Conservation (phyloP, 2,797 vertebrate species). For the Gallinago stenura region DNA sequence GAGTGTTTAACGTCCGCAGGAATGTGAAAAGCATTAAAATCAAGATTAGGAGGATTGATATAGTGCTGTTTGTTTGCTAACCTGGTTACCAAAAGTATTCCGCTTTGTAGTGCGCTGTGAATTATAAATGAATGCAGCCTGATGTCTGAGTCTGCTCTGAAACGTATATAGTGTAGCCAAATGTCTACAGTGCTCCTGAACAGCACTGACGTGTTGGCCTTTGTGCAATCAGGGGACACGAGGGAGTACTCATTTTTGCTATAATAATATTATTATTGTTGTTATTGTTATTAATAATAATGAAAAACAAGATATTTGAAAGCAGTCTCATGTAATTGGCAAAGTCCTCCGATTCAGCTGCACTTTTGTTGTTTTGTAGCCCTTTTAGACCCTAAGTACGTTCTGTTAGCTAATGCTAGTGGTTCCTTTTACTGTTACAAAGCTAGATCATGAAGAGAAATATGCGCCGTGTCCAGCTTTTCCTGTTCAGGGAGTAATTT, state of each 20-base stretch:
- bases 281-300: neutral
- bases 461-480: slow-evolving; percentile 64
- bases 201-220: neutral
- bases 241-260: neutral
- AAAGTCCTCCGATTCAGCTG: neutral
- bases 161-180: rapidly evolving
- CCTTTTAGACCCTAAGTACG: neutral
- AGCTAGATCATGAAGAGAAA: slow-evolving; percentile 27
- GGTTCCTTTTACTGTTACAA: slow-evolving; percentile 73
- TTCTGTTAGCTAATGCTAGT: slow-evolving; percentile 61
- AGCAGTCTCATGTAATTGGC: neutral
- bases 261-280: neutral
- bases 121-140: neutral
- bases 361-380: neutral
- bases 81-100: neutral
- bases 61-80: neutral
- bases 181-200: neutral
- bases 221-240: rapidly evolving
- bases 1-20: neutral
- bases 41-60: slow-evolving; percentile 19
- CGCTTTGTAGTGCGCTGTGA: neutral
- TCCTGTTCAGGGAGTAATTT: slow-evolving; percentile 65
- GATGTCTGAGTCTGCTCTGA: neutral
- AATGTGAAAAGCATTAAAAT: slow-evolving; percentile 37
- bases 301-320: neutral